Base-by-base conservation (phyloP, 1,140 invertebrate genomes). In the Leptopilina clavipes region DNA sequence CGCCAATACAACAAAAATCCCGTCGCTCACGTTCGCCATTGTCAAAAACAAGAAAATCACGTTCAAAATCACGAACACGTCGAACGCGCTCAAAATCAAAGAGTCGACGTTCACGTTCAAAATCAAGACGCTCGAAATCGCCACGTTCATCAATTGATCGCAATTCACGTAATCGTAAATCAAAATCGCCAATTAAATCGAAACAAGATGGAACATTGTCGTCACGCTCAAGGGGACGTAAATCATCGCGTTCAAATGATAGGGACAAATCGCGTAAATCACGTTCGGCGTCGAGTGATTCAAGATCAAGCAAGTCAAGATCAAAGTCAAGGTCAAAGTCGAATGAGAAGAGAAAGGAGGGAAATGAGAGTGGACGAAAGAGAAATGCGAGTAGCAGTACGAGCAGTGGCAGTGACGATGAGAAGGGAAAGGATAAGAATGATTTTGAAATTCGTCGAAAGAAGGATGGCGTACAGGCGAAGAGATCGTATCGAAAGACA, bases 401-500 rank as follows among this genome's bases (percentile, higher is more conserved):
- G 37, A 90, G 86, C 44, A 89, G 89, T 1, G 89, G 84, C 17
- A 88, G 89, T 0, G 89, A 90, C 6, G 84, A 81, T 11, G 87
- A 87, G 0, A 89, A 92, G 83, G 82, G 86, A 19, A 92, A 93
- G 76, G 91, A 92, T n/a, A 93, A 94, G 75, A 92, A 92, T 37
- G 92, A 93, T 80, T 95, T 95, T 85, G 94, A 95, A 84, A 94
- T 95, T 76, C 90, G 92, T 6, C 94, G 94, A 79, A 95, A 95
- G 81, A 95, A 95, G 83, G 93, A 95, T 77, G 95, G 94, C 70
- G 92, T 96, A 9, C 95, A 96, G 84, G 95, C 95, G 52, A 95
- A 95, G 80, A 91, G 96, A 25, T 96, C 97, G 72, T 97, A 97
- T 84, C 92, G 96, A 10, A 93, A 92, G 70, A 96, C 96, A 71